phyloP scores from a whole-genome alignment of 2,888 invertebrate species.

The Troilus luridus region DNA sequence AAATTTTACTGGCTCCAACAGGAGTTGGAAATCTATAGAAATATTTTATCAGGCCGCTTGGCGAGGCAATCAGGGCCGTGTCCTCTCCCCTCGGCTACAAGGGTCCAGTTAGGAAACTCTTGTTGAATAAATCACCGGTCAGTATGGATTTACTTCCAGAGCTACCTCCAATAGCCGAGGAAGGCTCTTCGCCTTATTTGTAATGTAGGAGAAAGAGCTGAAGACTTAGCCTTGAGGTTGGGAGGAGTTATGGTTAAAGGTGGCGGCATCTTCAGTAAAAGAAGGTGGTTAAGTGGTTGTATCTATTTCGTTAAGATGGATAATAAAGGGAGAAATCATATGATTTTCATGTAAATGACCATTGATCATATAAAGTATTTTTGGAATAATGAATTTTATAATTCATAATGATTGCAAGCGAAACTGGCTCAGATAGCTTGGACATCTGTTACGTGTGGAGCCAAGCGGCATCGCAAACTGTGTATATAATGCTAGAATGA shows the following conservation, averaged over 20 bases:
- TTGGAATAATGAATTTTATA: too few species aligned
- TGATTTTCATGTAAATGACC: background rate
- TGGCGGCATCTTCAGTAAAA: background rate
- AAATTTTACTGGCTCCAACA: background rate
- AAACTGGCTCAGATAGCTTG: too few species aligned
- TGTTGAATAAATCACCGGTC: constrained; percentile 4
- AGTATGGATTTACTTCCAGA: background rate
- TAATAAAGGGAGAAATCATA: background rate
- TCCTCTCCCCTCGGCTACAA: background rate
- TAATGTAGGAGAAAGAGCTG: background rate
- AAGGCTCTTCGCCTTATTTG: background rate
- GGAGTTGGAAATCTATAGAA: background rate
- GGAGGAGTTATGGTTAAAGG: background rate
- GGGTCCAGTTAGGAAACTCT: constrained; percentile 32
- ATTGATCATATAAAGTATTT: too few species aligned
- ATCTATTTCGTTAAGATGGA: background rate
- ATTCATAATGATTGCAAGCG: too few species aligned
- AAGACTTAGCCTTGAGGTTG: background rate
- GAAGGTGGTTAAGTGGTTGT: background rate
- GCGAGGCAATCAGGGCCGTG: background rate
- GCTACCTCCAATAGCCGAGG: background rate
- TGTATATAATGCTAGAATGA: too few species aligned
- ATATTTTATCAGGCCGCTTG: background rate
- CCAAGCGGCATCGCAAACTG: too few species aligned
- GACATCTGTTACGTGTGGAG: too few species aligned